Evolutionary conservation across 1,140 invertebrate species (phyloP).

Genomic region (Tetranychus urticae): DNA sequence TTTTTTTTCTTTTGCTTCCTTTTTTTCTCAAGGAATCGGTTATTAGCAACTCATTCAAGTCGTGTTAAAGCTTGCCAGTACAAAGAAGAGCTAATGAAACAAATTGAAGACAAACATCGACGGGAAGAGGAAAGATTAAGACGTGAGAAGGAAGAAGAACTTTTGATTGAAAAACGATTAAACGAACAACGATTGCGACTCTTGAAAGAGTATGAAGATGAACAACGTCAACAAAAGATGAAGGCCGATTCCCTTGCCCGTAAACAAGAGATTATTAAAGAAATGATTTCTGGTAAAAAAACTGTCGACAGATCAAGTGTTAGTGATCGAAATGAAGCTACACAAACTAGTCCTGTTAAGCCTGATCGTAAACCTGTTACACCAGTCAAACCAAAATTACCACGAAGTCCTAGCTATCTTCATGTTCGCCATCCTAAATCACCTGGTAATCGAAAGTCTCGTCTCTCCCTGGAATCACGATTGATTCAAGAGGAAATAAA

Average conservation of each 20-base stretch:
- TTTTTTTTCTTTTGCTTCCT: background rate
- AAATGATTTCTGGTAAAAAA: background rate
- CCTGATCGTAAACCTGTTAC: background rate
- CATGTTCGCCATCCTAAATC: background rate
- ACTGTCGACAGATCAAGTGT: no score
- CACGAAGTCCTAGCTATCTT: background rate
- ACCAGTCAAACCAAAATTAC: background rate
- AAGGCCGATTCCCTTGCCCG: background rate
- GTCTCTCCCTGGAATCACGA: background rate
- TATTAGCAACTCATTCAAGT: background rate
- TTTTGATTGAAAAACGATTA: constrained; percentile 1
- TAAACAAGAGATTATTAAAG: background rate
- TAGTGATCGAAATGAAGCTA: background rate
- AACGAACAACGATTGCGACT: background rate
- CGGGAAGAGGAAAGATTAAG: background rate
- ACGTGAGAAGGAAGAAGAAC: background rate
- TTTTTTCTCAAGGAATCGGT: background rate
- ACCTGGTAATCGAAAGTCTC: background rate
- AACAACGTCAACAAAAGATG: background rate
- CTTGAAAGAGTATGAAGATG: constrained; percentile 3
- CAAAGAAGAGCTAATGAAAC: background rate
- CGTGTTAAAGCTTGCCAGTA: constrained; percentile 1
- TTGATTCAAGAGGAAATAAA: background rate
- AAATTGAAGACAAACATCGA: constrained; percentile 7
- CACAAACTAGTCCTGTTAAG: no score